phyloP scores from a whole-genome alignment of 2,888 invertebrate species.

The Lithodes maja region DNA sequence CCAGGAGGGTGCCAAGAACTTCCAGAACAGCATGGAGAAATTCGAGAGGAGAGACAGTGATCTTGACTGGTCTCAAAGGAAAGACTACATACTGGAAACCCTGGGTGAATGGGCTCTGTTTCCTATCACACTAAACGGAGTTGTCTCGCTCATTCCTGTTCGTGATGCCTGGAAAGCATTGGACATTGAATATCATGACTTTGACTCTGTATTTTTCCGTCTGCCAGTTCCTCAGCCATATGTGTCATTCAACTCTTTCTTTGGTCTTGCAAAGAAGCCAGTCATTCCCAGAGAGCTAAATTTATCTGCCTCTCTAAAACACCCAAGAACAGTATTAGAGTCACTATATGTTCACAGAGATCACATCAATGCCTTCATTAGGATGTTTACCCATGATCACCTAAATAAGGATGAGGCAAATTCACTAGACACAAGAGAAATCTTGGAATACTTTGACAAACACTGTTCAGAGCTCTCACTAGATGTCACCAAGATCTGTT shows the following conservation, averaged over 20 bases:
- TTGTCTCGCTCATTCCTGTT: neutral
- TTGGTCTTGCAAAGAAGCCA: neutral
- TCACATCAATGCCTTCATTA: neutral
- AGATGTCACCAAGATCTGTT: neutral
- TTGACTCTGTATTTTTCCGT: neutral
- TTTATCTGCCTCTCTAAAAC: conserved; percentile 22
- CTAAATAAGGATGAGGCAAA: no score
- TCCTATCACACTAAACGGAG: neutral
- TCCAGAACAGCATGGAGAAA: no score
- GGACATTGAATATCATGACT: neutral
- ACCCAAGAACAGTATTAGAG: conserved; percentile 27
- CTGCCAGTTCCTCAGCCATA: conserved; percentile 29
- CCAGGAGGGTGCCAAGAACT: neutral
- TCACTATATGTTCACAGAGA: conserved; percentile 16
- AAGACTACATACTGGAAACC: neutral
- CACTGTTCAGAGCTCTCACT: neutral
- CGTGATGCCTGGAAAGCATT: conserved; percentile 16
- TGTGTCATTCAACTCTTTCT: neutral
- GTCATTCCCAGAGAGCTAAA: conserved; percentile 4
- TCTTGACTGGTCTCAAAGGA: neutral
- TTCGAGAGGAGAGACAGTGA: neutral
- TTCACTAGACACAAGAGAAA: neutral
- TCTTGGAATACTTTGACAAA: conserved; percentile 13
- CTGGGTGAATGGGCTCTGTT: conserved; percentile 44
- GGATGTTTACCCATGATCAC: no score